A percentile compares a stretch with the other conserved stretches of the same genome.
Conservation (phyloP, 2,797 vertebrate genomes). For the Salarias fasciatus region DNA sequence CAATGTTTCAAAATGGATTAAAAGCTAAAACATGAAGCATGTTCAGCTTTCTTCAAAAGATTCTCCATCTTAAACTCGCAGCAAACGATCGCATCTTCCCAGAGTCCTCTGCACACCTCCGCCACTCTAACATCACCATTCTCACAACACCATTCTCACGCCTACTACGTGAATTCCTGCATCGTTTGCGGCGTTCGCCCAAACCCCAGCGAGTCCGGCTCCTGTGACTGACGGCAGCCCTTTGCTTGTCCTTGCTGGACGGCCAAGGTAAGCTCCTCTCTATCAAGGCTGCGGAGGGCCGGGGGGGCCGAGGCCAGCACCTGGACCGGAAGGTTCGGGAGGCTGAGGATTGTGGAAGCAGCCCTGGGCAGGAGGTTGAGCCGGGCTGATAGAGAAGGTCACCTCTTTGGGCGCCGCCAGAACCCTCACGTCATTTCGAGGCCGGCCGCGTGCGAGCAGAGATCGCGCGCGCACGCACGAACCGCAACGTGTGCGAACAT, state of each 20-base stretch:
- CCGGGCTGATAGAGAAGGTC: constrained; percentile 68
- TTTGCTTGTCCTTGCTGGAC: constrained; percentile 61
- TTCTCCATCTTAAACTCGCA: constrained; percentile 9
- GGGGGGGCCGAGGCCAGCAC: constrained; percentile 8
- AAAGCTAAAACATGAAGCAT: too few species aligned
- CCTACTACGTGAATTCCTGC: constrained; percentile 4
- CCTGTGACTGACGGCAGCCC: constrained; percentile 59
- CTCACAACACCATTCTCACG: constrained; percentile 8
- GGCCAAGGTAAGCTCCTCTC: constrained; percentile 60
- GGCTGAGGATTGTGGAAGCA: constrained; percentile 42
- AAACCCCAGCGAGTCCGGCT: constrained; percentile 11
- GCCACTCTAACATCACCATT: too few species aligned
- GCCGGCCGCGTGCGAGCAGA: constrained; percentile 27
- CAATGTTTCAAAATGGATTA: too few species aligned
- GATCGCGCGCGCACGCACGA: neutral
- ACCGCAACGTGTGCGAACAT: neutral
- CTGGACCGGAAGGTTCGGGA: constrained; percentile 15
- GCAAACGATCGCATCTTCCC: too few species aligned
- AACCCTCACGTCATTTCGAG: constrained; percentile 16
- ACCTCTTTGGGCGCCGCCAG: constrained; percentile 48
- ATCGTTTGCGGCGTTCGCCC: constrained; percentile 19
- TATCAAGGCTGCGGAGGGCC: constrained; percentile 37
- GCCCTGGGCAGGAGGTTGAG: constrained; percentile 54
- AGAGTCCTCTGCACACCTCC: too few species aligned
- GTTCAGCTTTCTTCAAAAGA: too few species aligned